Base-by-base conservation (phyloP, 2,888 invertebrate genomes). In the Andrena dorsata region DNA sequence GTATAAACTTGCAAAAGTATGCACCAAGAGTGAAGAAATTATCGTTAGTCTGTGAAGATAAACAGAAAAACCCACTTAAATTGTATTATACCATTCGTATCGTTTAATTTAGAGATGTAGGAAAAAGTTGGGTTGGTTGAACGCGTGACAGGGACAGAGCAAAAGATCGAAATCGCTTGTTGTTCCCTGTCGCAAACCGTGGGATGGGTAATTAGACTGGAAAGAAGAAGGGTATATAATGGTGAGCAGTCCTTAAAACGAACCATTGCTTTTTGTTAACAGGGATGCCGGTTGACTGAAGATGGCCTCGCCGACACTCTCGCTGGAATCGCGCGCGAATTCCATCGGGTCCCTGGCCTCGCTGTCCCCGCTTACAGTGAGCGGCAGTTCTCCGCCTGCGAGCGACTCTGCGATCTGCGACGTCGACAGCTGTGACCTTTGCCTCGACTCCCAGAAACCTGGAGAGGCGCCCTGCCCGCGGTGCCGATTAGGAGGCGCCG, bases 271-370 rank as follows among this genome's bases (percentile, higher is more conserved):
- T 87, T 80, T 91, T 92, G 94, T 92, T 92, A 96, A 51, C 96
- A 97, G 97, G 97, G 96, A 97, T 97, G 97, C 96, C 96, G 97
- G 96, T 96, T 96, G 96, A 96, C 95, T 97, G 96, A 97, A 97
- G 96, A 98, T 98, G 98, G 98, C 97, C 96, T 97, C 98, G 95
- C 96, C 96, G 93, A 98, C 98, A 95, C 98, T 98, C 95, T 98
- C 98, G 95, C 95, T 98, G 95, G 98, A 98, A 96, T 98, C 98
- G 95, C 97, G 97, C 96, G 97, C 97, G 95, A 97, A 97, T 95
- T 97, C 98, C 94, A 97, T 98, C 95, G 97, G 97, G 95, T 98
- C 98, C 93, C 94, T 95, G 93, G 95, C 95, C 90, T 96, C 96
- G 94, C 93, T 94, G 85, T 96, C 96, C 68, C 97, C 97, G 92